These are phyloP conservation scores for Brachypodius melanocephalos DNA, from an alignment of 2,113 vertebrate species.

Conservation along the genomic window DNA sequence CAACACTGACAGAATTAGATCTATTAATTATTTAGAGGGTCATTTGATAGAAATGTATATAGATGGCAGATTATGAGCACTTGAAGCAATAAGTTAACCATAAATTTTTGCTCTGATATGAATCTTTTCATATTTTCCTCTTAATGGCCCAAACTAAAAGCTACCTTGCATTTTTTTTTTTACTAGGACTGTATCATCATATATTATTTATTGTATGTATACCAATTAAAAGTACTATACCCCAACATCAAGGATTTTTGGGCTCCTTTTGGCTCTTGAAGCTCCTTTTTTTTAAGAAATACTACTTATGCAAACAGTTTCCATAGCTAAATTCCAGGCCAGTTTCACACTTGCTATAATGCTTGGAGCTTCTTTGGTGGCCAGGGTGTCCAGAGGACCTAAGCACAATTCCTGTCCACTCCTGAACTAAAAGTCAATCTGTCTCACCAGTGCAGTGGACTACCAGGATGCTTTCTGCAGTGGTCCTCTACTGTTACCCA, in stretches of 20 bases:
- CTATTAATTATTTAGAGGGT: conserved; percentile 65
- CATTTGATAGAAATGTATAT: conserved; percentile 58
- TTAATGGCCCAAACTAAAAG: conserved; percentile 7
- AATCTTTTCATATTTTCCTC: conserved; percentile 20
- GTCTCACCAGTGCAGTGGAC: accelerated
- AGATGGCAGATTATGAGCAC: conserved; percentile 42
- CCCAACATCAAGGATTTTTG: neutral
- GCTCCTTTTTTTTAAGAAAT: neutral
- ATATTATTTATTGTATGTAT: neutral
- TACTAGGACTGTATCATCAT: neutral
- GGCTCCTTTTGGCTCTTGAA: neutral
- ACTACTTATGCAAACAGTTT: neutral
- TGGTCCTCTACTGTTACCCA: neutral
- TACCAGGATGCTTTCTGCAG: neutral
- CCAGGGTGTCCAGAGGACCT: neutral
- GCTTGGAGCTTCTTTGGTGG: neutral
- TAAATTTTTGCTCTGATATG: conserved; percentile 28
- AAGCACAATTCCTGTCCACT: neutral
- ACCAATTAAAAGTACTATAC: neutral
- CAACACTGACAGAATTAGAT: conserved; percentile 55
- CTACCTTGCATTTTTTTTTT: neutral
- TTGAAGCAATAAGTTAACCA: conserved; percentile 46
- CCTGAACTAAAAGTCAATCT: neutral
- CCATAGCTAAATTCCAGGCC: neutral
- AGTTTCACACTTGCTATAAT: neutral